These are phyloP conservation scores for Drosophila lacicola DNA, from an alignment of 2,888 invertebrate species.

Conservation along the genomic window DNA sequence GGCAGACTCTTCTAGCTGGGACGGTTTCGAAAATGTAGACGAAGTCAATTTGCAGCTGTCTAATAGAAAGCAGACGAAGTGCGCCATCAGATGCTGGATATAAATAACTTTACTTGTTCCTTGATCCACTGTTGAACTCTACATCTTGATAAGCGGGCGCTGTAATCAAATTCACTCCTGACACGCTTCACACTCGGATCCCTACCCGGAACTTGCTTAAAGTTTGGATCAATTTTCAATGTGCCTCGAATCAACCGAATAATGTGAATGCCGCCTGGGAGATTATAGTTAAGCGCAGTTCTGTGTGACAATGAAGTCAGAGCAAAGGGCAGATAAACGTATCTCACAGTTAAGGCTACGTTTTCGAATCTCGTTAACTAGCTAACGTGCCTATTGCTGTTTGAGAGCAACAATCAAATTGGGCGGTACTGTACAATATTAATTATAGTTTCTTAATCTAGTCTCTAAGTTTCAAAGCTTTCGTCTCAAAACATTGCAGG, in stretches of 20 bases:
- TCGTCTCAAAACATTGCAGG: too few species aligned
- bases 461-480: too few species aligned
- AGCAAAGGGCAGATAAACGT: conserved; percentile 51
- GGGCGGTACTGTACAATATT: too few species aligned
- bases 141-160: conserved; percentile 59
- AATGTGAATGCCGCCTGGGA: conserved; percentile 47
- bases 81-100: conserved; percentile 19
- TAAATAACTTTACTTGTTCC: conserved; percentile 55
- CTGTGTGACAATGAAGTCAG: conserved; percentile 23
- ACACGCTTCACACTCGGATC: conserved; percentile 10
- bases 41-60: conserved; percentile 67
- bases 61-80: conserved; percentile 60
- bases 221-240: conserved; percentile 33
- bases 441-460: too few species aligned
- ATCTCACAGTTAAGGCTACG: neutral
- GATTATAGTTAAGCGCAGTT: conserved; percentile 58
- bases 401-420: too few species aligned
- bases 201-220: conserved; percentile 5
- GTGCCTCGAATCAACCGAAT: conserved; percentile 58
- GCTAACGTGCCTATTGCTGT: too few species aligned
- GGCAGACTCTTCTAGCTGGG: neutral
- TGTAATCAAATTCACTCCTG: conserved; percentile 26
- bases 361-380: too few species aligned
- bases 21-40: conserved; percentile 13
- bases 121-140: conserved; percentile 55